These are phyloP conservation scores for Melanocharis versteri DNA, from an alignment of 2,113 vertebrate genomes.

Conservation along the genomic window DNA sequence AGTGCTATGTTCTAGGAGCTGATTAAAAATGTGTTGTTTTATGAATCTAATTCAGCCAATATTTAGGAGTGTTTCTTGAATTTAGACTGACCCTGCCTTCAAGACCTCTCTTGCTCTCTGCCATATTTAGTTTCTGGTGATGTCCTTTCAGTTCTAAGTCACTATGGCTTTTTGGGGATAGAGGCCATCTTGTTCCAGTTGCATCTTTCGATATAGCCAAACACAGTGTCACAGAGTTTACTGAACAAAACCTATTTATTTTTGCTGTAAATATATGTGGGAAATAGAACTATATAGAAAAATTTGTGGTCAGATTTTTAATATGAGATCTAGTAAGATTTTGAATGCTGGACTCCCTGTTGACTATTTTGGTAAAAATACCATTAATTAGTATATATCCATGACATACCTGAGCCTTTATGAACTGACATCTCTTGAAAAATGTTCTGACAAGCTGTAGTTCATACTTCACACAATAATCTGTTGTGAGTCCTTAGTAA, in stretches of 20 bases:
- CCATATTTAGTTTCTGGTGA: neutral
- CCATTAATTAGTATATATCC: neutral
- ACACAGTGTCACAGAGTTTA: neutral
- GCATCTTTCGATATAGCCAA: neutral
- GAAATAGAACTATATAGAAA: neutral
- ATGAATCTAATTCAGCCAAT: neutral
- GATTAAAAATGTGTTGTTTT: neutral
- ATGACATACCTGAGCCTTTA: neutral
- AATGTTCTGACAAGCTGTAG: neutral
- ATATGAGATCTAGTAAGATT: neutral
- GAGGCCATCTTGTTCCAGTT: neutral
- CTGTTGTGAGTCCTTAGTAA: neutral
- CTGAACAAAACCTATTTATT: neutral
- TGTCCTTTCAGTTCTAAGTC: neutral
- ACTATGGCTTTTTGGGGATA: neutral
- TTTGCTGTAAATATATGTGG: neutral
- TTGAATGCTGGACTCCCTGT: neutral
- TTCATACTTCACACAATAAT: neutral
- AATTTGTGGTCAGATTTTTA: neutral
- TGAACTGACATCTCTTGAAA: neutral
- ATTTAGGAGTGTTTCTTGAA: neutral
- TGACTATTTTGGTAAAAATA: neutral
- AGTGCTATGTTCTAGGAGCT: fast-evolving
- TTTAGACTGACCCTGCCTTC: neutral
- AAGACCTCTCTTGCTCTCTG: neutral